phyloP scores from a whole-genome alignment of 2,888 invertebrate genomes.

The Lithophane semibrunnea region DNA sequence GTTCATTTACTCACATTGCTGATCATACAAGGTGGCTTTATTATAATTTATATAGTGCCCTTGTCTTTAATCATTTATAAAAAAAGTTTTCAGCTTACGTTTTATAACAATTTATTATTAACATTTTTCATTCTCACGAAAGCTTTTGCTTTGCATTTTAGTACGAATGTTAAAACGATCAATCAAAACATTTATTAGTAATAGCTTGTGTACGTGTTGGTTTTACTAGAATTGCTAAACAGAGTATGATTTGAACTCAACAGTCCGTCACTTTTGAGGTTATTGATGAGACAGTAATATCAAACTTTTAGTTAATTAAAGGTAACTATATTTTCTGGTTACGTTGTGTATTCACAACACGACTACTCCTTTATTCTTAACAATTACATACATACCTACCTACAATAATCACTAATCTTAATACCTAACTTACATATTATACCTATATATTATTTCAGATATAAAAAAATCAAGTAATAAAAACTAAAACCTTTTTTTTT shows the following conservation, averaged over 20 bases:
- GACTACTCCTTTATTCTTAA: not conserved
- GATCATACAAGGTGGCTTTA: not conserved
- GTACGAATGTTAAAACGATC: conserved; percentile 31
- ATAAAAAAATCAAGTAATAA: too few relatives aligned
- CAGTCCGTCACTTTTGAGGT: not conserved
- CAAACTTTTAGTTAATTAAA: not conserved
- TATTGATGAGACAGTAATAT: not conserved
- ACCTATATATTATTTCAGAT: too few relatives aligned
- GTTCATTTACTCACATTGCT: not conserved
- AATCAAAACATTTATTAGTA: conserved; percentile 32
- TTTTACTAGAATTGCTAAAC: conserved; percentile 6
- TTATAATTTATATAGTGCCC: not conserved
- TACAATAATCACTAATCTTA: too few relatives aligned
- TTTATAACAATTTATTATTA: not conserved
- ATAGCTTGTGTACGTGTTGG: conserved; percentile 2
- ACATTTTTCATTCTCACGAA: conserved; percentile 8
- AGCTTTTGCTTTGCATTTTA: conserved; percentile 11
- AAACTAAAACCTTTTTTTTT: too few relatives aligned
- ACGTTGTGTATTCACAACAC: not conserved
- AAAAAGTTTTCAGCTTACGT: not conserved
- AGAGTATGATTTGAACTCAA: conserved; percentile 16
- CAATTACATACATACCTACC: too few relatives aligned
- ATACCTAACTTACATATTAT: too few relatives aligned
- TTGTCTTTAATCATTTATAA: not conserved
- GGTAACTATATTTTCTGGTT: not conserved